A percentile compares a stretch with the other conserved stretches of the same genome.
These are phyloP conservation scores for Oreohelix idahoensis DNA, from an alignment of 1,140 invertebrate species.

Conservation along the genomic window DNA sequence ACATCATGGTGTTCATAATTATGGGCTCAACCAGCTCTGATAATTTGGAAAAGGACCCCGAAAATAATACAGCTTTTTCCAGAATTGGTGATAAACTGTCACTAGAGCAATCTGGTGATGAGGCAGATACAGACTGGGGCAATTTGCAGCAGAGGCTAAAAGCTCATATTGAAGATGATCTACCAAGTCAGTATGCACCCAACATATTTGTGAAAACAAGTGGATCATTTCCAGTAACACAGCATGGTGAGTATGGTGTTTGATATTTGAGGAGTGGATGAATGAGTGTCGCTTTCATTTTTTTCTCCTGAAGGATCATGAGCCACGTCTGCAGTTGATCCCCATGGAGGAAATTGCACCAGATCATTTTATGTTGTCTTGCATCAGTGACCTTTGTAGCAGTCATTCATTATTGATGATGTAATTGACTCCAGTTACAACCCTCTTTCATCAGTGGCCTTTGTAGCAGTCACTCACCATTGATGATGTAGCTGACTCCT, in stretches of 20 bases:
- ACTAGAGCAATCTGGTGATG: neutral
- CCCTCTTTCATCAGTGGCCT: too few relatives aligned
- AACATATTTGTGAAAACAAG: neutral
- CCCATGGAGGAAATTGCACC: too few relatives aligned
- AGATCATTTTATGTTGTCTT: too few relatives aligned
- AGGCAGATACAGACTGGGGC: neutral
- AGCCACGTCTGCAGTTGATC: too few relatives aligned
- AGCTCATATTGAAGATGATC: neutral
- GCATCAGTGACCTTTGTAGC: too few relatives aligned
- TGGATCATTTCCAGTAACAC: constrained; percentile 7
- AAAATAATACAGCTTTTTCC: neutral
- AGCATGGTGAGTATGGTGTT: constrained; percentile 33
- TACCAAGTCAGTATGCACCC: constrained; percentile 18
- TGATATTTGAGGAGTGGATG: too few relatives aligned
- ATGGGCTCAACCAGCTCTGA: neutral
- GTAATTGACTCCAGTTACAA: too few relatives aligned
- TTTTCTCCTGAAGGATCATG: too few relatives aligned
- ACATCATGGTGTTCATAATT: constrained; percentile 9
- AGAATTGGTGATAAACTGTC: neutral
- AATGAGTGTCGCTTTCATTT: too few relatives aligned
- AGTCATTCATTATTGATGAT: too few relatives aligned
- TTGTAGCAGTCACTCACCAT: too few relatives aligned
- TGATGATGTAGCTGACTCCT: too few relatives aligned
- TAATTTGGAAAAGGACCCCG: neutral
- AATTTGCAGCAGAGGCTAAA: neutral